A percentile compares a stretch with the other conserved stretches of the same genome.
Conservation (phyloP, 2,113 vertebrate genomes). For the Oceanodroma tethys region DNA sequence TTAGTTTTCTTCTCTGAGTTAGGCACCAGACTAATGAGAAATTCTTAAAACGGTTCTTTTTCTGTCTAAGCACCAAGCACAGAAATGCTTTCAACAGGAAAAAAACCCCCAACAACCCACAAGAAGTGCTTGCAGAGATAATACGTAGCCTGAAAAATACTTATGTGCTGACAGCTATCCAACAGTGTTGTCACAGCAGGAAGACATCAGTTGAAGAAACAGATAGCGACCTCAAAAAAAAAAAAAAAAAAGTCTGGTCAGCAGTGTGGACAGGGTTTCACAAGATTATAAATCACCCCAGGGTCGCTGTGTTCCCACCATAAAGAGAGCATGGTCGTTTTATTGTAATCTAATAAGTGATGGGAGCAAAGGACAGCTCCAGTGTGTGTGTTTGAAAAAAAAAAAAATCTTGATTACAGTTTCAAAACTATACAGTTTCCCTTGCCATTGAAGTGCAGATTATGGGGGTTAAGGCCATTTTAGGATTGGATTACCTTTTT, state of each 20-base stretch:
- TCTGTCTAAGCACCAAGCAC: conserved; percentile 71
- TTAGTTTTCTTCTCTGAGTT: conserved; percentile 62
- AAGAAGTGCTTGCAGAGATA: conserved; percentile 77
- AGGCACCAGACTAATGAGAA: conserved; percentile 76
- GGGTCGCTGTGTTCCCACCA: conserved; percentile 91
- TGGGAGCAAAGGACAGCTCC: conserved; percentile 85
- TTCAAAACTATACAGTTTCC: conserved; percentile 84
- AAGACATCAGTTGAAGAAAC: conserved; percentile 94
- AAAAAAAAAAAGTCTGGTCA: conserved; percentile 78
- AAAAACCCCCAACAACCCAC: neutral
- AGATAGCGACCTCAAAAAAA: conserved; percentile 81
- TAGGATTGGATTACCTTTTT: conserved; percentile 84
- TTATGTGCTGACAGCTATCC: conserved; percentile 89
- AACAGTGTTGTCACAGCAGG: conserved; percentile 95
- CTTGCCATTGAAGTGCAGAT: conserved; percentile 83
- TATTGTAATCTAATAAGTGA: conserved; percentile 91
- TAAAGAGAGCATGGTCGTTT: conserved; percentile 79
- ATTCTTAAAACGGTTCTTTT: conserved; percentile 62
- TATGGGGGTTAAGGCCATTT: conserved; percentile 82
- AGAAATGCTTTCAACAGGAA: conserved; percentile 72
- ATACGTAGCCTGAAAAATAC: conserved; percentile 79
- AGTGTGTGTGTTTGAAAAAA: conserved; percentile 84
- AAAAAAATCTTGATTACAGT: conserved; percentile 90
- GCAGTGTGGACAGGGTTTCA: conserved; percentile 83
- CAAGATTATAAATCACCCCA: conserved; percentile 93